Evolutionary conservation across 2,888 invertebrate genomes (phyloP), one percentile per base, ranked within the genome.

Genomic region (Drosophila percnosoma): DNA sequence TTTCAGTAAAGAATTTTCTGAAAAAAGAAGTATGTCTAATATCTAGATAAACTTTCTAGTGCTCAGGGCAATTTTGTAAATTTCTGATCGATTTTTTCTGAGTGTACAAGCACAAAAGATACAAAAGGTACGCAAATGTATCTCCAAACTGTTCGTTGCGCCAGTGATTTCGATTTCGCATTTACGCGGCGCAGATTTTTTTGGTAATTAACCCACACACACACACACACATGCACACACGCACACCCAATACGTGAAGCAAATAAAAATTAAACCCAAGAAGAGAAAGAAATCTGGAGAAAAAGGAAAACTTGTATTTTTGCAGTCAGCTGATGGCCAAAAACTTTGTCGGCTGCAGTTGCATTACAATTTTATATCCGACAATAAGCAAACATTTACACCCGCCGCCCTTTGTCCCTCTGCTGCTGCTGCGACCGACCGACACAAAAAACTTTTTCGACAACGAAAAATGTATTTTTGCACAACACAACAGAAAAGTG

Each of bases 351-450:
- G 71, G 61, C 54, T 70, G 69, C 59, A 48, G 70, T 58, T 66
- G 83, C 66, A 83, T 68, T 78, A 78, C 71, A 88, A 81, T 83
- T 78, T 70, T 69, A 73, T 72, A 80, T 68, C 63, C 73, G 80
- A 83, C 73, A 83, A 68, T 77, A 80, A 65, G 73, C 71, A 76
- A 73, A 79, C 77, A 63, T 73, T 67, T 63, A 62, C 53, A 33
- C 24, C 55, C 24, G 18, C 11, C 42, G 33, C 13, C 29, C 34
- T 8, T 49, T 49, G 15, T 5, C 29, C 24, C 24, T 11, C 21
- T 2, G 33, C 4, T 1, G 33, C 4, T 7, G 45, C 18, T 11
- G n/a, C 48, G 24, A 40, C 5, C 27, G 27, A 55, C 38, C 34
- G 53, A 51, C 33, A 49, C 21, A 66, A 7, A 48, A 66, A 82